Evolutionary conservation across 2,113 vertebrate genomes (phyloP), one percentile per base, ranked within the genome.

Genomic region (Rhea pennata): DNA sequence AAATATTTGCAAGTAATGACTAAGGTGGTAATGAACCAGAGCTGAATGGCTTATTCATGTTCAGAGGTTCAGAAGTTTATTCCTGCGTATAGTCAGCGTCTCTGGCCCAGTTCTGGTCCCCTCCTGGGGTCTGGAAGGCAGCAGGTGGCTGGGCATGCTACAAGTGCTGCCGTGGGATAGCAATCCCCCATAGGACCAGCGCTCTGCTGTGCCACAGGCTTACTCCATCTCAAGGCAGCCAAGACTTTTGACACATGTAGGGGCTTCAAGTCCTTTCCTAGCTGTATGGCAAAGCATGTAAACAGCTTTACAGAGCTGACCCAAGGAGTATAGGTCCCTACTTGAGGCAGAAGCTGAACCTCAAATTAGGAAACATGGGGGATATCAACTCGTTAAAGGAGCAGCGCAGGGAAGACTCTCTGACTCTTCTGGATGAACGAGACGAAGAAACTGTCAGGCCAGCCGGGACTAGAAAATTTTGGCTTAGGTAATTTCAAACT

Each of bases 1-100:
- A 96, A 92, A 79, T 91, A 86, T 67, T 95, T 95, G 84, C 67
- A 95, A 95, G 84, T 74, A 95, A 85, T 96, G 96, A 96, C 94
- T 93, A 94, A 96, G 82, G 64, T 95, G 67, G 87, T 89, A 92
- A 96, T 88, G 94, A 96, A 88, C 87, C 85, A 77, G 95, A 96
- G 71, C 69, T 92, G 94, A 93, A 64, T 95, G 89, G 46, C 39
- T 95, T 78, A 79, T 84, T 83, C 50, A 36, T 44, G 50, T 71
- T 87, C 39, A 83, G 78, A 95, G n/a, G 81, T 75, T 91, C 74
- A 74, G 62, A 0, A 0, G 46, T 83, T 93, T 89, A 87, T 89
- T 72, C 31, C 69, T 82, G 62, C 1, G 2, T 9, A 58, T 15
- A 65, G 13, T 19, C 73, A 94, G 51, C 33, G 26, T 12, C 36